Base-by-base conservation (phyloP, 2,888 invertebrate genomes). In the Epirrhoe tristata region DNA sequence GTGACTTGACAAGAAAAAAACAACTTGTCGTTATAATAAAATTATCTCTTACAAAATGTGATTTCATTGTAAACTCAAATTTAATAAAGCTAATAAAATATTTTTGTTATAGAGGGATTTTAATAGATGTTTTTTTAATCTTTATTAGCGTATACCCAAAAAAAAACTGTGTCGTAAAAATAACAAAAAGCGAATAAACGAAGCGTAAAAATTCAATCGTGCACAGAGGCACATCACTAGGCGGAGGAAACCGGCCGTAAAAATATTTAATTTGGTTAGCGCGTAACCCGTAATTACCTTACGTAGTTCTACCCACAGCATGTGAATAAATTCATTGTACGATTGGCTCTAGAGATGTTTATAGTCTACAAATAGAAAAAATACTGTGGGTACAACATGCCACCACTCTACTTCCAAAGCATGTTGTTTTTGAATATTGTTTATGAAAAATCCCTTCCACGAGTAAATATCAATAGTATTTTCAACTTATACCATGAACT, bases 251-350 rank as follows among this genome's bases (percentile, higher is more conserved):
- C 83, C 78, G 81, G 74, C 84, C 85, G 83, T 86, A 86, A 87
- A 87, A 88, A 88, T 87, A 87, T 88, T 89, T 88, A 88, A 88
- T 89, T 88, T 88, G 84, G 84, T 79, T 85, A 83, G 81, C 81
- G 81, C 82, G 82, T 84, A 88, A 82, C 86, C 87, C 77, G 78
- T 87, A 86, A 89, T 89, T 89, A 89, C 77, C 80, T 81, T 83
- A 83, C 85, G 81, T 82, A 81, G 85, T 86, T 85, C 78, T 81
- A 81, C 82, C 78, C 78, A 78, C 80, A 77, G 77, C 73, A 78
- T 81, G 81, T 79, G 77, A 79, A 81, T 86, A 82, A 85, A 85
- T 82, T 80, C 78, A 78, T 75, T 77, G 74, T 78, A 79, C 81
- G 81, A 84, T 83, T 70, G 70, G 70, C 66, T 70, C 64, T 59